Base-by-base conservation (phyloP, 2,888 invertebrate genomes). In the Geotrupes spiniger region DNA sequence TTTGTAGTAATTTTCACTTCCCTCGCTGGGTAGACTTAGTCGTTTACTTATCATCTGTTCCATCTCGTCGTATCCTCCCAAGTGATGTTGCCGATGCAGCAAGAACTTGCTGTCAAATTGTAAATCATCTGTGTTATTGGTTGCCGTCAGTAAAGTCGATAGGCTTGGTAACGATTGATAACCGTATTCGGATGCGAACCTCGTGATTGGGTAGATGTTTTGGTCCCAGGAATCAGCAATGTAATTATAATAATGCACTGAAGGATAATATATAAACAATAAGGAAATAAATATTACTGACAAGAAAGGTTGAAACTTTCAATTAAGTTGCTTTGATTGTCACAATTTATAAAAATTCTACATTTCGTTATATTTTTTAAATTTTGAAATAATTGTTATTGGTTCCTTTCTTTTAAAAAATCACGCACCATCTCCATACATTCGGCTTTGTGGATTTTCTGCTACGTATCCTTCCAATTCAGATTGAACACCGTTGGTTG, bases 181-280 rank as follows among this genome's bases (percentile, higher is more conserved):
- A 1, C 99, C 99, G 67, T 93, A 99, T 72, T 99, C 99, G 0
- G 98, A 96, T 2, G 87, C 84, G 72, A 98, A 97, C 61, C 98
- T 79, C 0, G 94, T 84, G 9, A 80, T 79, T 0, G 89, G 89
- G 68, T 87, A 95, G 4, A 81, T 83, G 48, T 78, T 80, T 39
- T 83, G 78, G 62, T 89, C 76, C 93, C 94, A 98, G 44, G 85
- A 82, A 63, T 98, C 86, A 15, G 76, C 73, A 0, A 83, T 43
- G 64, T 96, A 94, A 62, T 92, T 87, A 71, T 99, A 98, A 68
- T 85, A 92, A 68, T 98, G 97, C 4, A 89, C 86, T 87, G 61
- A 75, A 75, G 49, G 40, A n/a, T 51, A 28, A 28, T 33, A 2
- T 14, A 16, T 25, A 15, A 5, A 39, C 8, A 16, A 39, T 5